These are phyloP conservation scores for Thripadectes ignobilis DNA, from an alignment of 2,797 vertebrate genomes.

Conservation along the genomic window DNA sequence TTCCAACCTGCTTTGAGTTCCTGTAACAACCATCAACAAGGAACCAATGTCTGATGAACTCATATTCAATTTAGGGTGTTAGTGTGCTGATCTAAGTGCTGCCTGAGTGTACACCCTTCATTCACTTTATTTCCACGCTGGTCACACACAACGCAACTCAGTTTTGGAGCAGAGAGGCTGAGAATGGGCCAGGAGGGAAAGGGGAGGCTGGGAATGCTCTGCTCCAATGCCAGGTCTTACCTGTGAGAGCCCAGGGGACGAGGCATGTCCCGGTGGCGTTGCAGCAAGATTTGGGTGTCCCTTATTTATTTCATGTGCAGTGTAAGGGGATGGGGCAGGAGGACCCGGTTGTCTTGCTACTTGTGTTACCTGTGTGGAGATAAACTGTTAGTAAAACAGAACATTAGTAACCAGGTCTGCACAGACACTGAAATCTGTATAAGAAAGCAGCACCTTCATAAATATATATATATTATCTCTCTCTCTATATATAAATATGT, in stretches of 20 bases:
- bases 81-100: neutral
- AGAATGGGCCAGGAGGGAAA: neutral
- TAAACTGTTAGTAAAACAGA: conserved; percentile 65
- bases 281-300: conserved; percentile 92
- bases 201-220: neutral
- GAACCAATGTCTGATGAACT: neutral
- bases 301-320: conserved; percentile 94
- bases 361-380: conserved; percentile 81
- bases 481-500: too few relatives aligned
- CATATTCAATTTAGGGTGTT: neutral
- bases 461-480: neutral
- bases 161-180: neutral
- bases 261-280: conserved; percentile 92
- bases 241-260: conserved; percentile 95
- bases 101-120: neutral
- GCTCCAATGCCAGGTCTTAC: conserved; percentile 81
- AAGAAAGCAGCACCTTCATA: neutral
- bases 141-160: neutral
- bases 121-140: neutral
- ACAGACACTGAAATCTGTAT: neutral
- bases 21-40: neutral
- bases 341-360: conserved; percentile 90
- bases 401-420: conserved; percentile 24
- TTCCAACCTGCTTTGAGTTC: neutral
- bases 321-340: conserved; percentile 85